A percentile compares a stretch with the other conserved stretches of the same genome.
phyloP scores from a whole-genome alignment of 2,888 invertebrate species.

The Rhimphoctona megacephalus region DNA sequence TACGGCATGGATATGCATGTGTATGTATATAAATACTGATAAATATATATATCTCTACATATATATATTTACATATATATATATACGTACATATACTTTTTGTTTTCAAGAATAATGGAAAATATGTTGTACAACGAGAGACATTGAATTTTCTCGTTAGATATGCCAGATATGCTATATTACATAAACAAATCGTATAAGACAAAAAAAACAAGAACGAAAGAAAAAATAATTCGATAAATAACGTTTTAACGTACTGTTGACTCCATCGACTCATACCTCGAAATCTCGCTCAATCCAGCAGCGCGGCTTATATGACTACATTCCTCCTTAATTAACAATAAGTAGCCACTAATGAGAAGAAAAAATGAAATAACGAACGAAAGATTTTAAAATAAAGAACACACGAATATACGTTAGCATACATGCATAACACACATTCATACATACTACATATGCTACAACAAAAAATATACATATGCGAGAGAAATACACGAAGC shows the following conservation, averaged over 20 bases:
- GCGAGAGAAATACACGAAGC: constrained; percentile 23
- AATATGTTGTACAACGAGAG: constrained; percentile 44
- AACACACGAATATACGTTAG: neutral
- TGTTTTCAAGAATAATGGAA: constrained; percentile 15
- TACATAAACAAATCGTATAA: constrained; percentile 41
- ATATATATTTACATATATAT: constrained; percentile 24
- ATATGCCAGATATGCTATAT: constrained; percentile 47
- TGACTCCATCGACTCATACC: constrained; percentile 61
- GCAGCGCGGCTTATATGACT: constrained; percentile 79
- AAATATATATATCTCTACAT: constrained; percentile 29
- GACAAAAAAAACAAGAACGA: constrained; percentile 14
- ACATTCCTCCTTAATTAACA: constrained; percentile 83
- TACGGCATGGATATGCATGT: constrained; percentile 29
- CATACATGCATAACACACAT: neutral
- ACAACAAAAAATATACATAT: neutral
- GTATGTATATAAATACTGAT: constrained; percentile 21
- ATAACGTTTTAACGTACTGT: constrained; percentile 46
- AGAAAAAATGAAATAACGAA: constrained; percentile 42
- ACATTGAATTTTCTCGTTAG: constrained; percentile 48
- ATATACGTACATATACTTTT: constrained; percentile 23
- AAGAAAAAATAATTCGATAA: constrained; percentile 9
- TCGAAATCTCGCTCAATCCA: constrained; percentile 75
- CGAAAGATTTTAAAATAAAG: neutral
- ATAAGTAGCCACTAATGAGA: constrained; percentile 82
- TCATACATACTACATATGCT: neutral